Evolutionary conservation across 2,113 vertebrate genomes (phyloP), one percentile per base, ranked within the genome.

Genomic region (Pionites leucogaster): DNA sequence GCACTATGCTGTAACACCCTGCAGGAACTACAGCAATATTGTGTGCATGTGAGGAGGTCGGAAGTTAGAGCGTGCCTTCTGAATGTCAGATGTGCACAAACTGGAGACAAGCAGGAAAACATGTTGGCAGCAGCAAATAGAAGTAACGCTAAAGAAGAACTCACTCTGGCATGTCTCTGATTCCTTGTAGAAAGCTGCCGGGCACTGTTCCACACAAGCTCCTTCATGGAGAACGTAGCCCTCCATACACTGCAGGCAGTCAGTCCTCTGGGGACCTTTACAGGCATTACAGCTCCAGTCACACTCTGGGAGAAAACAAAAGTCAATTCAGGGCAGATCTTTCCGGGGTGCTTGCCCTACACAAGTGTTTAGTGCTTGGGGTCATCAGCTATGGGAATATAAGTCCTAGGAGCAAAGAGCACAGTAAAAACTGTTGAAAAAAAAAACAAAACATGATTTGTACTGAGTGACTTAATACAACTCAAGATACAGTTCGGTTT

Each of bases 191-290:
- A 97, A 98, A 7, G 98, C 97, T 0, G 90, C 37, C 2, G 98
- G 97, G 79, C 99, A 99, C 9, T 95, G 97, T 33, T 98, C 98
- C 20, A 98, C 63, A 28, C 99, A 99, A 29, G 98, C 82, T 2
- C 99, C 99, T 0, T 98, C 95, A 27, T 99, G 99, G 49, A 99
- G 96, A 47, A 98, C 46, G 1, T 99, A 98, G 47, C 99, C 98
- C 17, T 99, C 99, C 99, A 99, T 99, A 95, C 99, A 99, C 97
- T 98, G 99, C 91, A 99, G 97, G 96, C 99, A 99, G 97, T 99
- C 99, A 0, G 97, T 99, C 39, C 93, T 96, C 68, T 97, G 97
- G 4, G 99, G 99, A 13, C 99, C 99, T 12, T 80, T 97, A 37
- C 99, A 99, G 4, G 98, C 96, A 0, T 98, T 99, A 81, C 99